Base-by-base conservation (phyloP, 1,140 invertebrate species). In the Heliconius eleuchia region DNA sequence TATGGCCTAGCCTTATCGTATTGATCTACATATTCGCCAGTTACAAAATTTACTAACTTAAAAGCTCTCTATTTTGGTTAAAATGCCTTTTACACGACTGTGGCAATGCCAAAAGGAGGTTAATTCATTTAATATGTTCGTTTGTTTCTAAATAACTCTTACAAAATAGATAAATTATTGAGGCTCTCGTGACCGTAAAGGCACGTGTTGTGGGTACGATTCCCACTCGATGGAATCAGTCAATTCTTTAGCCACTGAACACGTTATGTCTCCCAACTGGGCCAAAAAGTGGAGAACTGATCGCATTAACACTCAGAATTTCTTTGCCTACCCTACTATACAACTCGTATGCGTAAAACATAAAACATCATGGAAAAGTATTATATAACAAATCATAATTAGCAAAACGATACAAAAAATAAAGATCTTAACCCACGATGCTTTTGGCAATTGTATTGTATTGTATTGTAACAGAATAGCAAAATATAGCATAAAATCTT, bases 401-500 rank as follows among this genome's bases (percentile, higher is more conserved):
- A 60, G 57, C 57, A 27, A 60, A 60, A 60, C n/a, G 7, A 66
- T 66, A 66, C 23, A 66, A 66, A 23, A 66, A 27, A 23, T 30
- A 5, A 3, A 66, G 23, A 27, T 66, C 27, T 66, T 23, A 9
- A 66, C 60, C 23, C 9, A 66, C 60, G 2, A 30, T 27, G 3
- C 60, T 66, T 11, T 66, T 66, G 60, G 60, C 60, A 27, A 27
- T 66, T 27, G 23, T 66, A 13, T 27, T 27, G 9, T n/a, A 66
- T 66, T 27, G 9, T n/a, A 66, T 66, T 27, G 60, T 16, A 66
- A 66, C 23, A 60, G 34, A 71, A 71, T 71, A 71, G 70, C 34
- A 71, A 71, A 71, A 71, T 71, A 71, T 71, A 71, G 19, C 30
- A 6, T 71, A 39, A 71, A 71, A 71, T 71, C 71, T 71, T 71